A percentile compares a stretch with the other conserved stretches of the same genome.
Conservation (phyloP, 2,113 vertebrate species). For the Gallinago paraguaiae region DNA sequence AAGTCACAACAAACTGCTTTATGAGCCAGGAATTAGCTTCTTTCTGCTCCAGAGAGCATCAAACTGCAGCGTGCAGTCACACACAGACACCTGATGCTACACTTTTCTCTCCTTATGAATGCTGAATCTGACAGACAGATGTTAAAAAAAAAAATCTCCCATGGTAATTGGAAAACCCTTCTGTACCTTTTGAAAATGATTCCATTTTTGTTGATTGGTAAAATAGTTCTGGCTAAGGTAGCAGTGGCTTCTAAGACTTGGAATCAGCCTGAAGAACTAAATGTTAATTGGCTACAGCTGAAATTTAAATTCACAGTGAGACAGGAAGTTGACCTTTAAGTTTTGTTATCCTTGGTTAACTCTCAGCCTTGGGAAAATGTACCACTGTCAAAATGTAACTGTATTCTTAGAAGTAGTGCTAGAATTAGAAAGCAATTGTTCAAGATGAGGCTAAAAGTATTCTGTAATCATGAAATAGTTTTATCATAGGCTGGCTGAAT, state of each 20-base stretch:
- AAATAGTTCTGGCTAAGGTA: neutral
- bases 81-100: neutral
- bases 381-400: neutral
- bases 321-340: conserved; percentile 40
- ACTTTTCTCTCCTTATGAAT: neutral
- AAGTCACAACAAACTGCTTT: neutral
- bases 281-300: conserved; percentile 22
- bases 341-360: neutral
- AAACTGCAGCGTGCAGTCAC: accelerated
- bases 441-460: neutral
- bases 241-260: neutral
- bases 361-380: neutral
- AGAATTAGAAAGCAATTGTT: neutral
- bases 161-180: neutral
- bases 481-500: neutral
- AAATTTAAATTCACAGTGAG: conserved; percentile 31
- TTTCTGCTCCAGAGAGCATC: neutral
- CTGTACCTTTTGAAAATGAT: neutral
- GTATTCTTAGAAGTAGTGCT: neutral
- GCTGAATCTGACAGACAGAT: neutral
- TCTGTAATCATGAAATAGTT: neutral
- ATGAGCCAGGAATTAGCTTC: neutral
- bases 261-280: neutral
- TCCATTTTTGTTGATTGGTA: neutral
- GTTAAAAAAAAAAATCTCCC: neutral